Evolutionary conservation across 2,113 vertebrate species (phyloP).

Genomic region (Phodopus roborovskii): DNA sequence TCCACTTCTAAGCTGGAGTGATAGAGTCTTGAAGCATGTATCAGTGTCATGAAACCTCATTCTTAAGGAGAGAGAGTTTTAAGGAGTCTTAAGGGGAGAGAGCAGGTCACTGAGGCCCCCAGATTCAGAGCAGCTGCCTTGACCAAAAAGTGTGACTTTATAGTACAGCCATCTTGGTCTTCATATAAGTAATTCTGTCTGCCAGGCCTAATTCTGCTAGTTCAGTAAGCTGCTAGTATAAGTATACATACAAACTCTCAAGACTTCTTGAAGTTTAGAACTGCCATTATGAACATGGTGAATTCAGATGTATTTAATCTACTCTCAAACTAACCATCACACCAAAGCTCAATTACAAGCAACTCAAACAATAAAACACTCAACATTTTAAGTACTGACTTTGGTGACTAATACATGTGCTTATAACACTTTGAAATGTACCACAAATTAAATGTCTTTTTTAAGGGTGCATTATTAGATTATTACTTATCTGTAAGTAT

Average conservation of each 20-base stretch:
- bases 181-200: not conserved
- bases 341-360: not conserved
- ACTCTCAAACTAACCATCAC: not conserved
- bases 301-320: not conserved
- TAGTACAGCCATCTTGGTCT: not conserved
- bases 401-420: slow-evolving; percentile 1
- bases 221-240: not conserved
- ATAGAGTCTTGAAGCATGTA: not conserved
- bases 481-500: not conserved
- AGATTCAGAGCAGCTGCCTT: not conserved
- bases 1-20: not conserved
- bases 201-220: not conserved
- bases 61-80: not conserved
- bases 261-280: not conserved
- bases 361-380: slow-evolving; percentile 48
- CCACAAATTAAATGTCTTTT: slow-evolving; percentile 4
- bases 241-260: not conserved
- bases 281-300: not conserved
- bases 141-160: not conserved
- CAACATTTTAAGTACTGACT: not conserved
- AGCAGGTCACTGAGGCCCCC: not conserved
- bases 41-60: rapidly evolving
- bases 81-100: not conserved
- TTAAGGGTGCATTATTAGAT: slow-evolving; percentile 6
- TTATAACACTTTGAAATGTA: slow-evolving; percentile 19